Evolutionary conservation across 2,888 invertebrate genomes (phyloP), one percentile per base, ranked within the genome.

Genomic region (Alentia gelatinosa): DNA sequence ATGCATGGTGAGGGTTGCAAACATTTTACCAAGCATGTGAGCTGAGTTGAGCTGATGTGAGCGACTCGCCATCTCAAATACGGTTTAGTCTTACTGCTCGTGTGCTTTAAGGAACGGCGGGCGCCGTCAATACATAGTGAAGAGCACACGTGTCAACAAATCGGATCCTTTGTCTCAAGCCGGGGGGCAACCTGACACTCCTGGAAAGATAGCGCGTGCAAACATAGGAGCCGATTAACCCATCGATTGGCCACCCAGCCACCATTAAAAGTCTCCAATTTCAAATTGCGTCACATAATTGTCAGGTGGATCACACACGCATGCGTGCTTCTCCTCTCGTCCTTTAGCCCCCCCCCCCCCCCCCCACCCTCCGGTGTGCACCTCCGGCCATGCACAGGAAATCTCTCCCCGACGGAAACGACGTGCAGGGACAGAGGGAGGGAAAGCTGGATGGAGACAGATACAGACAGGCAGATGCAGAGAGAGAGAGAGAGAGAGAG

Each of bases 261-360:
- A 47, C 86, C 86, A 86, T 86, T 86, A 86, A 86, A 86, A 86
- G 26, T 86, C 86, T 86, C 86, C 50, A 9, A 42, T 86, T 86
- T 86, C 86, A 30, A 86, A 86, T 86, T 86, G 86, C 86, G 86
- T 86, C 86, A 86, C 86, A 86, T 86, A 30, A 86, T 86, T 86
- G 86, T 86, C 86, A 47, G n/a, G n/a, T n/a, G 30, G 86, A 42
- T 47, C 86, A 86, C 47, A 47, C 86, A 33, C 30, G 56, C 56
- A 56, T n/a, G 56, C 56, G n/a, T n/a, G 56, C 56, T 19, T 19
- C 56, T 79, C 37, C 79, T 23, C 37, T 7, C 35, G 4, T 30
- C 33, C 7, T 5, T 7, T 35, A 5, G 30, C 35, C 74, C 12
- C 35, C 74, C 7, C 74, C 23, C 74, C 74, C 35, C 9, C n/a